Conservation (phyloP, 2,113 vertebrate genomes). For the Malurus alboscapulatus region DNA sequence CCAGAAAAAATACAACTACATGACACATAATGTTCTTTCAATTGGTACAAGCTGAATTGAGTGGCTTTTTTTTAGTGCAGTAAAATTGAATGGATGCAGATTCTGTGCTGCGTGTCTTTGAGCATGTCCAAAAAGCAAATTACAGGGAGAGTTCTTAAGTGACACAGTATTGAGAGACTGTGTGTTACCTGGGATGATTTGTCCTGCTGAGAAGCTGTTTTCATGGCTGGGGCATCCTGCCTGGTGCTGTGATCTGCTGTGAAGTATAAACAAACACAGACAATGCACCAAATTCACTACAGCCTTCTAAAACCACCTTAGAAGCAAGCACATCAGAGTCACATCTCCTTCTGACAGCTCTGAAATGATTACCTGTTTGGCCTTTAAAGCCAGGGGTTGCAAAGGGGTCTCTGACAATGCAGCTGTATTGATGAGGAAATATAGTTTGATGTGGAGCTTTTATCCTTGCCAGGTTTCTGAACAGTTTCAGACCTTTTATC, state of each 20-base stretch:
- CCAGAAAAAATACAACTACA: neutral
- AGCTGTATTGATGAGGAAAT: neutral
- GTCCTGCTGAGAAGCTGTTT: neutral
- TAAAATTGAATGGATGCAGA: neutral
- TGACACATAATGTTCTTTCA: neutral
- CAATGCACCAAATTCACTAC: neutral
- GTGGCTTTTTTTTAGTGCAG: neutral
- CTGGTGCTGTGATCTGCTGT: neutral
- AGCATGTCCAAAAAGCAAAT: neutral
- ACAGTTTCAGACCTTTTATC: neutral
- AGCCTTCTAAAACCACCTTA: neutral
- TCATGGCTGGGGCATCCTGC: fast-evolving
- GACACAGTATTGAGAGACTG: neutral
- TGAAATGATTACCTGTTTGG: neutral
- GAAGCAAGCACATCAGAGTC: neutral
- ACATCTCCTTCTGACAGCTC: neutral
- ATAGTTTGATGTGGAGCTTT: neutral
- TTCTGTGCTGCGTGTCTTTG: neutral
- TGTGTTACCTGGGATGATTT: neutral
- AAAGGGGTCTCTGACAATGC: neutral
- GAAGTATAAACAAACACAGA: neutral
- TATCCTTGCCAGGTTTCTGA: neutral
- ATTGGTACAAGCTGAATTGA: neutral
- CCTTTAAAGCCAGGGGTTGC: neutral
- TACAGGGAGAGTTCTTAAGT: neutral